A percentile compares a stretch with the other conserved stretches of the same genome.
These are phyloP conservation scores for Neodiprion lecontei DNA, from an alignment of 1,140 invertebrate genomes.

Conservation along the genomic window DNA sequence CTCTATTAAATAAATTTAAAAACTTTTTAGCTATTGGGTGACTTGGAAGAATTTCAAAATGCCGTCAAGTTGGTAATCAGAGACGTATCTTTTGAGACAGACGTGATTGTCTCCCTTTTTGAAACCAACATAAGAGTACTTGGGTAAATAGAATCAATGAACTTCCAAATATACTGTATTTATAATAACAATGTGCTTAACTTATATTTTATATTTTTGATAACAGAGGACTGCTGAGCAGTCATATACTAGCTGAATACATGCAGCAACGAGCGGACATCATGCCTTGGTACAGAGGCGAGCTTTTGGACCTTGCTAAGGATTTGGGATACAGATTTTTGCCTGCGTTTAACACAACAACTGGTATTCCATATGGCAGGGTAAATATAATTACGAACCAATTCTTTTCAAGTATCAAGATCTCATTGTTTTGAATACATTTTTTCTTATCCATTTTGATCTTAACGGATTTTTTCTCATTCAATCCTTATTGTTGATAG, in stretches of 20 bases:
- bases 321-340: constrained; percentile 91
- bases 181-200: background rate
- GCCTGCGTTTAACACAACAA: constrained; percentile 97
- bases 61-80: constrained; percentile 86
- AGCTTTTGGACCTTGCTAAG: constrained; percentile 89
- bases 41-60: constrained; percentile 93
- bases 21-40: constrained; percentile 75
- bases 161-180: constrained; percentile 16
- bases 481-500: constrained; percentile 58
- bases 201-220: constrained; percentile 24
- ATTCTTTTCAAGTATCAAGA: constrained; percentile 20
- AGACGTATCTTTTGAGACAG: constrained; percentile 90
- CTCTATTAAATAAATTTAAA: too few relatives aligned
- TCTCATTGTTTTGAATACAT: constrained; percentile 1
- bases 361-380: constrained; percentile 95
- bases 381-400: constrained; percentile 63
- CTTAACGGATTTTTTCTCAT: constrained; percentile 13
- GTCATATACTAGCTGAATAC: constrained; percentile 88
- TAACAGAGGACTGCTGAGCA: constrained; percentile 84
- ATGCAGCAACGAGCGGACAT: constrained; percentile 77
- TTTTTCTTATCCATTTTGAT: constrained; percentile 11
- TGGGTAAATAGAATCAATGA: constrained; percentile 71
- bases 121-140: constrained; percentile 98
- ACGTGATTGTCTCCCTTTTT: constrained; percentile 97
- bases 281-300: constrained; percentile 91